These are phyloP conservation scores for Pocillopora meandrina DNA, from an alignment of 92 coral and sea anemone species.

Conservation along the genomic window DNA sequence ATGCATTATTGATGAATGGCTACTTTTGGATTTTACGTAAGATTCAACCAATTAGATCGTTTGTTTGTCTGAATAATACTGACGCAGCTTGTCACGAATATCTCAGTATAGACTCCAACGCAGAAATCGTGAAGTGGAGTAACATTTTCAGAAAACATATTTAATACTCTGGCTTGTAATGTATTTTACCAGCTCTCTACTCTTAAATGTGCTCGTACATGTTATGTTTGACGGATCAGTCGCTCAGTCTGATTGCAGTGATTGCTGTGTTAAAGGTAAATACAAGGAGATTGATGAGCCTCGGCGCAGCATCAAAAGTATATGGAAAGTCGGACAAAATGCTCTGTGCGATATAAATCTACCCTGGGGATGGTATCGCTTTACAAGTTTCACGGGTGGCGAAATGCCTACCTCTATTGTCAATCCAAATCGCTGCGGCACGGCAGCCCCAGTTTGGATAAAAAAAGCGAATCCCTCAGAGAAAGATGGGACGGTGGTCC, in stretches of 20 bases:
- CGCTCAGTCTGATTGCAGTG: background rate
- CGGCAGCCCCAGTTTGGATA: slow-evolving; percentile 4
- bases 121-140: too few relatives aligned
- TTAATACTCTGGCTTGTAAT: too few relatives aligned
- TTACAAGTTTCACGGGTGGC: background rate
- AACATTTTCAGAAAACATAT: too few relatives aligned
- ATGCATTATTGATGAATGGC: too few relatives aligned
- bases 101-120: too few relatives aligned
- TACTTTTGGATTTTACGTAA: too few relatives aligned
- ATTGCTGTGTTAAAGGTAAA: background rate
- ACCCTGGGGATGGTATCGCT: background rate
- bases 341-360: background rate
- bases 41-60: too few relatives aligned
- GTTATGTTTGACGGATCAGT: background rate
- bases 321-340: background rate
- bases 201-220: background rate
- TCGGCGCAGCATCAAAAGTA: background rate
- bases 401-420: background rate
- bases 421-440: background rate
- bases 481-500: background rate
- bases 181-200: background rate
- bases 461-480: background rate
- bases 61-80: too few relatives aligned
- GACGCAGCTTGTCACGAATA: too few relatives aligned
- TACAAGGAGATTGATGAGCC: background rate